A percentile compares a stretch with the other conserved stretches of the same genome.
Evolutionary conservation across 1,140 invertebrate genomes (phyloP).

Genomic region (Lasioglossum albipes): DNA sequence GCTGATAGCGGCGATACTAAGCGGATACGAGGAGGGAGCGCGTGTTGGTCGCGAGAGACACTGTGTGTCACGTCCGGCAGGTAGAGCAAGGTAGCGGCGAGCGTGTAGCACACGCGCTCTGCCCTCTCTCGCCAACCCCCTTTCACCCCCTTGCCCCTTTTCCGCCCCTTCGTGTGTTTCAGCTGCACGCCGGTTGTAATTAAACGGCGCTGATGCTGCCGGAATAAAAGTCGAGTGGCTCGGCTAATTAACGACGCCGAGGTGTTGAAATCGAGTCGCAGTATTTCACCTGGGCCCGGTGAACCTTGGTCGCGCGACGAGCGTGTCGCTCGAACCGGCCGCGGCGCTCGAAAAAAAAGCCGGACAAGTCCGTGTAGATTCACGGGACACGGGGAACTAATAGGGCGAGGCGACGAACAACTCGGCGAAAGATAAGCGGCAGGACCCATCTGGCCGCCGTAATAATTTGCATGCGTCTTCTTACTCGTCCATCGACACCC

Average conservation of each 20-base stretch:
- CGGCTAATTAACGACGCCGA: slow-evolving; percentile 74
- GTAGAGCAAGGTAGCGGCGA: slow-evolving; percentile 33
- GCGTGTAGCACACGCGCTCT: slow-evolving; percentile 45
- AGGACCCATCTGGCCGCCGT: slow-evolving; percentile 41
- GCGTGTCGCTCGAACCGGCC: slow-evolving; percentile 40
- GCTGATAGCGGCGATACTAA: slow-evolving; percentile 51
- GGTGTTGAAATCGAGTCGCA: slow-evolving; percentile 75
- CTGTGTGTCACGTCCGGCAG: slow-evolving; percentile 62
- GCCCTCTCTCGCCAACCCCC: not conserved
- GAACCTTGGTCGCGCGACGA: slow-evolving; percentile 31
- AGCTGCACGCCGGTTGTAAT: slow-evolving; percentile 53
- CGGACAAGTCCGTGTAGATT: slow-evolving; percentile 53
- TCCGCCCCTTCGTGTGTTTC: not conserved
- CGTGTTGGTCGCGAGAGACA: slow-evolving; percentile 58
- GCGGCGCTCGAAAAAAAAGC: not conserved
- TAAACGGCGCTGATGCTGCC: slow-evolving; percentile 61
- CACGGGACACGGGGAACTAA: slow-evolving; percentile 71
- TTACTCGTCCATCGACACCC: not conserved
- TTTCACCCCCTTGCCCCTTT: not conserved
- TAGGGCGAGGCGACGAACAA: slow-evolving; percentile 74
- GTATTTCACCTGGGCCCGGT: slow-evolving; percentile 70
- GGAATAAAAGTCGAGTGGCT: slow-evolving; percentile 65
- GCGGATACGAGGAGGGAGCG: slow-evolving; percentile 49
- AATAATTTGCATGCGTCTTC: slow-evolving; percentile 63
- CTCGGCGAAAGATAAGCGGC: slow-evolving; percentile 70